Evolutionary conservation across 2,888 invertebrate genomes (phyloP), one percentile per base, ranked within the genome.

Genomic region (Andrena minutula): DNA sequence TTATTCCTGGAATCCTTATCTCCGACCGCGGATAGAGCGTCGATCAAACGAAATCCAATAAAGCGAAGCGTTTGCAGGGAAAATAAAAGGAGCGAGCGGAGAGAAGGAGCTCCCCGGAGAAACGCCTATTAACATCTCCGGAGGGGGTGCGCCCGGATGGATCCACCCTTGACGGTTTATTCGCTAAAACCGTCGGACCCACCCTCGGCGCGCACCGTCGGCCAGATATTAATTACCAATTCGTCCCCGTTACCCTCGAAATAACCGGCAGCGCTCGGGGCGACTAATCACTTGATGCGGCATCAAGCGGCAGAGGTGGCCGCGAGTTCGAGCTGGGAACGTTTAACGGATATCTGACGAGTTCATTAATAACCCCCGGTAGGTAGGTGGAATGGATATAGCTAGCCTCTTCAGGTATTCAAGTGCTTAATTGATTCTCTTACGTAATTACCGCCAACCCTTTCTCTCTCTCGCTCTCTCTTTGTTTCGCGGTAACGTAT

Each of bases 291-390:
- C 72, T 78, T 64, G 66, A 77, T 58, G 72, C 58, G 61, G 53
- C 20, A 64, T 32, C 53, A 16, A 72, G 51, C 65, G 56, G 30
- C 60, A 60, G 80, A 75, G 41, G 75, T 41, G 75, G 69, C 78
- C 78, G 74, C 77, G 64, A 78, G 79, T 78, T 82, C 69, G 82
- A 87, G 82, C 83, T 88, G 71, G 84, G 84, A 90, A 84, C 87
- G 84, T 89, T 91, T 88, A 89, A 88, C 88, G 87, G 88, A 90
- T 91, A 91, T 90, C 87, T 90, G 90, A 92, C 91, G 89, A 91
- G 92, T 91, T 91, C 91, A 91, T 92, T 92, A 91, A 92, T 92
- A 91, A 90, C 83, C 77, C 86, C 77, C 73, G 83, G 80, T 86
- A 78, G 86, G 78, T 88, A 84, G 87, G 79, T 84, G 80, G 86